Evolutionary conservation across 2,113 vertebrate genomes (phyloP), one percentile per base, ranked within the genome.

Genomic region (Ptilonorhynchus violaceus): DNA sequence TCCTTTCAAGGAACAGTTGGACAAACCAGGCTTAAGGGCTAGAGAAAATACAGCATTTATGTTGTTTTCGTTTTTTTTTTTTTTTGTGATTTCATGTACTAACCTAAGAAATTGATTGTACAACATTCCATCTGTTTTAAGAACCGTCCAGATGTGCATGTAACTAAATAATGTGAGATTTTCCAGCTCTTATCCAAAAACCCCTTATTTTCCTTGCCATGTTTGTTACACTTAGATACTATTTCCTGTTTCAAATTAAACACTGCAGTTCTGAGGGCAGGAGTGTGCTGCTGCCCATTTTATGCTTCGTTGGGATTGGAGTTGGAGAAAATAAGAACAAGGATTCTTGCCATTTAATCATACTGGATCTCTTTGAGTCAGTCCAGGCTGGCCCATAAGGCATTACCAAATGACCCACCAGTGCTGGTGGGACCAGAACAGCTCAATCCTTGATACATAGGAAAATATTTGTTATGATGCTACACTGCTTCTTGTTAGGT

Each of bases 241-340:
- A n/a, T 75, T 92, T 86, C 75, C 49, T 87, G 53, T 91, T 94
- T 89, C 68, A 86, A 81, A 84, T 86, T 59, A 72, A 86, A 60
- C 35, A 35, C 13, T 37, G 25, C 27, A 28, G 22, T 80, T 63
- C 8, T 64, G 46, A 60, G 37, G 60, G 64, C 60, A 58, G 86
- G 73, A 74, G 20, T 1, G 1, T 64, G 41, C 58, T 94, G 73
- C 60, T 64, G 68, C 47, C 35, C 52, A 7, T 73, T 88, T 39
- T 33, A 31, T 47, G 27, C 37, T 78, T 72, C 37, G n/a, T 53
- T 86, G 47, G 72, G 27, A 27, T 5, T 63, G 67, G 53, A 68
- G 21, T 53, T 92, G 80, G 68, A 86, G 67, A 66, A 88, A 56
- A 56, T 16, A 78, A 89, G 21, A 83, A 17, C 21, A 66, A 39